These are phyloP conservation scores for Phania funesta DNA, from an alignment of 2,888 invertebrate genomes.

Conservation along the genomic window DNA sequence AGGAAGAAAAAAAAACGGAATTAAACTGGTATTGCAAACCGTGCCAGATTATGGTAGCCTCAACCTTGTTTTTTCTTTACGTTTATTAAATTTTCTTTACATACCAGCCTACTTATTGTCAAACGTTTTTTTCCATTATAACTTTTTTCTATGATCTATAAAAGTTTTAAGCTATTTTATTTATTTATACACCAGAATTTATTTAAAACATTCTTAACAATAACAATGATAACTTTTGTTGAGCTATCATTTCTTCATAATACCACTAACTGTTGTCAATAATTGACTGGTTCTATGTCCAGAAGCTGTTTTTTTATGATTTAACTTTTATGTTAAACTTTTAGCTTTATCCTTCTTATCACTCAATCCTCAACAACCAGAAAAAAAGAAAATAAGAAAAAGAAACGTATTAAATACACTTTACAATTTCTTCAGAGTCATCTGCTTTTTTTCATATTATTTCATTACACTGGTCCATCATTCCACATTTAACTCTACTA, in stretches of 20 bases:
- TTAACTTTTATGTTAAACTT: slow-evolving; percentile 4
- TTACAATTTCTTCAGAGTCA: slow-evolving; percentile 41
- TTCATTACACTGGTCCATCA: slow-evolving; percentile 62
- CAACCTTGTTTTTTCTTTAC: no score
- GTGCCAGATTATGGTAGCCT: no score
- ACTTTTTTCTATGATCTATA: no score
- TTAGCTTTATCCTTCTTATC: slow-evolving; percentile 27
- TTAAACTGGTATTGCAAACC: no score
- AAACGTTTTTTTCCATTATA: no score
- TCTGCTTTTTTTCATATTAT: slow-evolving; percentile 30
- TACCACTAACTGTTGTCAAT: slow-evolving; percentile 7
- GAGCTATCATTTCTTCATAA: slow-evolving; percentile 1
- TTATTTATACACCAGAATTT: neutral
- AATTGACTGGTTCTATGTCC: neutral
- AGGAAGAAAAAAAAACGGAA: no score
- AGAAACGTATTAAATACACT: slow-evolving; percentile 49
- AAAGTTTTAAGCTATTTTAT: no score
- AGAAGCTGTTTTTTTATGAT: neutral
- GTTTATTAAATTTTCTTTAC: no score
- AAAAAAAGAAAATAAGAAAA: neutral
- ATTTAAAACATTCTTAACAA: neutral
- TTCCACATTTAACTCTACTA: slow-evolving; percentile 64
- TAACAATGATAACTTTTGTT: neutral
- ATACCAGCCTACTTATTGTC: no score
- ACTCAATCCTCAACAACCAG: slow-evolving; percentile 22